Base-by-base conservation (phyloP, 2,113 vertebrate species). In the Otus sunia region DNA sequence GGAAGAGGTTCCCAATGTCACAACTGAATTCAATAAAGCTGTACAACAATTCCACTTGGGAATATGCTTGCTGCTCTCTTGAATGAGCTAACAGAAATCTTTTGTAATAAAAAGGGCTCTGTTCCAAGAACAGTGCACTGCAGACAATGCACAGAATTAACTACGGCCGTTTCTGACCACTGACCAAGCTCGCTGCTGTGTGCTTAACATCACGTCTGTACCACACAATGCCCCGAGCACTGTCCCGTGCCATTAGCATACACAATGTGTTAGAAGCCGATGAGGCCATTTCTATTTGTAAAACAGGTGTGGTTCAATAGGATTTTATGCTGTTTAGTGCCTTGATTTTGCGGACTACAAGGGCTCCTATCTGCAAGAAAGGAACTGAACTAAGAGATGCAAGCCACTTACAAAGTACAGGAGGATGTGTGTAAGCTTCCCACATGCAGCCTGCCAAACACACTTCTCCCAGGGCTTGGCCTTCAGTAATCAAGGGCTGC, bases 41-140 rank as follows among this genome's bases (percentile, higher is more conserved):
- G 32, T 27, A 62, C 62, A 94, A 78, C 77, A 90, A 66, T 66
- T 36, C 37, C 96, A 58, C 75, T 53, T 45, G 66, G 84, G 91
- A 96, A 90, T 26, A 45, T 0, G 4, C 53, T 43, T 32, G n/a
- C 59, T 91, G 27, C 52, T 92, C 41, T 93, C 62, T 45, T 78
- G 69, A 93, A 93, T 62, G 82, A 93, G 78, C 88, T 62, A 41
- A 86, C 62, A 94, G 75, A 92, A 96, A 66, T 11, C 68, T 21
- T 77, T 60, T 67, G 75, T 25, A 73, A 94, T 62, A 79, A 37
- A 59, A 76, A 84, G 82, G 96, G 92, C 96, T 88, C 58, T 66
- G 82, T 86, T 90, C 96, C 96, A 95, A 79, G 87, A 86, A 18
- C 67, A 79, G 52, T 6, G 75, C 58, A 27, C 9, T 41, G 80